phyloP scores from a whole-genome alignment of 2,888 invertebrate species.

The Chelonus formosanus region DNA sequence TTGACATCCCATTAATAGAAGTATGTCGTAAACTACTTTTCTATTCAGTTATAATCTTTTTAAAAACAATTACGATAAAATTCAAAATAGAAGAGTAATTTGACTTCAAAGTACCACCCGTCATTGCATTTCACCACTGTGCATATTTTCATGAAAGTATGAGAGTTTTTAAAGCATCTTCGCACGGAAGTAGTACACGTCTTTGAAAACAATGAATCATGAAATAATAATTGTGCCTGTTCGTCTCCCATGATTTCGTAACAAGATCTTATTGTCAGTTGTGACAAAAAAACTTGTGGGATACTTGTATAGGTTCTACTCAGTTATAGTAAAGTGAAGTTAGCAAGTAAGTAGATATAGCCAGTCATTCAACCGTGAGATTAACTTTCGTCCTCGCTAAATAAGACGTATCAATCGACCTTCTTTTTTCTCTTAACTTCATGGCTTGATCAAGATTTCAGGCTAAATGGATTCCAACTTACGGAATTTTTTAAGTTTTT shows the following conservation, averaged over 20 bases:
- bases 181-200: conserved; percentile 37
- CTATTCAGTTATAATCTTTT: too few relatives aligned
- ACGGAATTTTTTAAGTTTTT: too few relatives aligned
- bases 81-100: conserved; percentile 3
- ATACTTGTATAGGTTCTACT: conserved; percentile 30
- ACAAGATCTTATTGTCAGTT: conserved; percentile 18
- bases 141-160: conserved; percentile 34
- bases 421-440: conserved; percentile 15
- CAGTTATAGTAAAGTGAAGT: conserved; percentile 44
- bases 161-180: conserved; percentile 46
- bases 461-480: too few relatives aligned
- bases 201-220: conserved; percentile 30
- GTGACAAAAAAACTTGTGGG: conserved; percentile 11
- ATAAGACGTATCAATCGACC: conserved; percentile 12
- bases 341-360: conserved; percentile 42
- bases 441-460: too few relatives aligned
- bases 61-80: conserved; percentile 14
- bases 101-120: conserved; percentile 1
- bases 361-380: conserved; percentile 51
- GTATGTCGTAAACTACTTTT: too few relatives aligned
- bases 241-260: conserved; percentile 37
- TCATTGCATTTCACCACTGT: conserved; percentile 32
- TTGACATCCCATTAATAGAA: too few relatives aligned
- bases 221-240: conserved; percentile 37
- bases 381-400: conserved; percentile 44